Percentiles rank a stretch among this genome's conserved stretches.
Evolutionary conservation across 2,888 invertebrate species (phyloP).

Genomic region (Danaus chrysippus): DNA sequence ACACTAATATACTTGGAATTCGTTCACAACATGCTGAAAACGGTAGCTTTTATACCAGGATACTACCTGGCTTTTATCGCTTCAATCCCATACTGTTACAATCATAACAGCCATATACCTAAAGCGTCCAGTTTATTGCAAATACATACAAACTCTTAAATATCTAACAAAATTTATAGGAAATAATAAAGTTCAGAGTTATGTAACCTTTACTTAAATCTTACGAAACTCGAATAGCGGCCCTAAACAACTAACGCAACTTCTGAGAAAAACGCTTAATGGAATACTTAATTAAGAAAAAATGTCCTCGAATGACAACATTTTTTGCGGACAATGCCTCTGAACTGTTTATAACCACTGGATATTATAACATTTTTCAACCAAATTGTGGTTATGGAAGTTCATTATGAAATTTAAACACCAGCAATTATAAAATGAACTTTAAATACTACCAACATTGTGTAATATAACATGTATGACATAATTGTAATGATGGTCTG

Average conservation of each 20-base stretch:
- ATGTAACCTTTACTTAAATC: slow-evolving; percentile 3
- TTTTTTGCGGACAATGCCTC: slow-evolving; percentile 6
- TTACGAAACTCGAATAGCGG: slow-evolving; percentile 4
- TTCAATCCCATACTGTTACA: not conserved
- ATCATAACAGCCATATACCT: too few relatives aligned
- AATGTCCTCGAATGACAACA: slow-evolving; percentile 21
- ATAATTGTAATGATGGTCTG: too few relatives aligned
- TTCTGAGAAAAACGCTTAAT: slow-evolving; percentile 20
- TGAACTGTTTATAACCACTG: not conserved
- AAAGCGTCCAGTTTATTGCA: too few relatives aligned
- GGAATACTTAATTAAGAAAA: slow-evolving; percentile 26
- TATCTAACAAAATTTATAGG: too few relatives aligned
- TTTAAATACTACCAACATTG: too few relatives aligned
- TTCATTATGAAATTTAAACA: not conserved
- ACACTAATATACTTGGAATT: not conserved
- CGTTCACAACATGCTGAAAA: not conserved
- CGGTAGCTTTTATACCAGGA: not conserved
- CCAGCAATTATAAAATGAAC: too few relatives aligned
- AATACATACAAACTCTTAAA: too few relatives aligned
- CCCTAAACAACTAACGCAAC: slow-evolving; percentile 16
- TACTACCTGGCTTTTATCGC: not conserved
- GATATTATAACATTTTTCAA: not conserved
- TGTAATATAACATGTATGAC: too few relatives aligned
- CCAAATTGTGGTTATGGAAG: not conserved
- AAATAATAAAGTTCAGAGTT: not conserved